A percentile compares a stretch with the other conserved stretches of the same genome.
These are phyloP conservation scores for Anisognathus igniventris DNA, from an alignment of 2,797 vertebrate genomes.

Conservation along the genomic window DNA sequence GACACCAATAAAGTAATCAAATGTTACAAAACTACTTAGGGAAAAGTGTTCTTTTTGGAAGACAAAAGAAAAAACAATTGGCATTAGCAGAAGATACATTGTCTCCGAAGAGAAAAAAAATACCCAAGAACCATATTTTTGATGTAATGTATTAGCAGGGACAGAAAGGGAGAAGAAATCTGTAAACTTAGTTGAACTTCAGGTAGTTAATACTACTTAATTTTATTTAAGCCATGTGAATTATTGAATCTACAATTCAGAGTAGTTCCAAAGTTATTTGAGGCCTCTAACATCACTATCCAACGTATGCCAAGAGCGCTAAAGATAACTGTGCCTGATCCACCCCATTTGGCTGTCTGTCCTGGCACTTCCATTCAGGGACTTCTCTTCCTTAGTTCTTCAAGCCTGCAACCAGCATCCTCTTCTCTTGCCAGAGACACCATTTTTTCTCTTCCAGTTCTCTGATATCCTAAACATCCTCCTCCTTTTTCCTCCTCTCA, in stretches of 20 bases:
- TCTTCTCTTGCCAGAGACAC: background rate
- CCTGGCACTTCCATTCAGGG: background rate
- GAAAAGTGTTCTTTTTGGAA: background rate
- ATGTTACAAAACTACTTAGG: background rate
- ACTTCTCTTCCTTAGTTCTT: background rate
- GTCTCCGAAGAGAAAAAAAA: background rate
- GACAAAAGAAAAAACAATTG: background rate
- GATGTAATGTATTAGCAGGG: background rate
- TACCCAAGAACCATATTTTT: background rate
- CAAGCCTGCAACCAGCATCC: background rate
- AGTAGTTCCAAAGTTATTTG: background rate
- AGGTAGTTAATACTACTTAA: background rate
- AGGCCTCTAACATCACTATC: background rate
- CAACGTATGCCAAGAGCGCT: background rate
- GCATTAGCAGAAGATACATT: background rate
- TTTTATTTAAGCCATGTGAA: background rate
- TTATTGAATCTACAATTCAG: background rate
- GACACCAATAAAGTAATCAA: background rate
- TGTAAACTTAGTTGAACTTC: background rate
- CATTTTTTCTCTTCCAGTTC: background rate
- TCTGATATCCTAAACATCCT: slow-evolving; percentile 27
- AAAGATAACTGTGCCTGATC: slow-evolving; percentile 11
- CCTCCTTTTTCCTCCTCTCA: background rate
- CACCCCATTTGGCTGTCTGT: background rate
- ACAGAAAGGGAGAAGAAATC: background rate